phyloP scores from a whole-genome alignment of 2,113 vertebrate species.

The Bubalus kerabau region DNA sequence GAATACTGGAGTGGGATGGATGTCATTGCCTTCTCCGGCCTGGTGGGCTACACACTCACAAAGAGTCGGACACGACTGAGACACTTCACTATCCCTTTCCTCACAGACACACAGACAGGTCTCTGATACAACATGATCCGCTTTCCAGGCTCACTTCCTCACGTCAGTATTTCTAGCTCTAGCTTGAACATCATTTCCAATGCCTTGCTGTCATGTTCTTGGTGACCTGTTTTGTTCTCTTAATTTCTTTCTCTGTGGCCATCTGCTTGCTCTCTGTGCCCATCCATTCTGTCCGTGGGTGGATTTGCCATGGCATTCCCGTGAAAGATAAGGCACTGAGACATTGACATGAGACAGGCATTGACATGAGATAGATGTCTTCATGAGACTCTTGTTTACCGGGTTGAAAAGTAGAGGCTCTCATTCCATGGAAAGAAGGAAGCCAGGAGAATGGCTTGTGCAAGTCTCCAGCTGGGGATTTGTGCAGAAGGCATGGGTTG shows the following conservation, averaged over 20 bases:
- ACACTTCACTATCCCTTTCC: fast-evolving
- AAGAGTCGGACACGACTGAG: fast-evolving
- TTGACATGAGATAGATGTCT: not conserved
- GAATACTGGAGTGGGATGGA: no score
- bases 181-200: not conserved
- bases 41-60: not conserved
- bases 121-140: fast-evolving
- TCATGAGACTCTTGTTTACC: not conserved
- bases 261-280: not conserved
- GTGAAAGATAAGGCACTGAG: not conserved
- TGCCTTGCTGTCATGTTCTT: no score
- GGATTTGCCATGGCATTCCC: not conserved
- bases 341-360: not conserved
- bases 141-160: fast-evolving
- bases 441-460: not conserved
- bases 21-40: not conserved
- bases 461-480: fast-evolving
- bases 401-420: not conserved
- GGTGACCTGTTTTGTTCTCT: fast-evolving
- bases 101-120: not conserved
- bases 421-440: fast-evolving
- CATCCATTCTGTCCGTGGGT: not conserved
- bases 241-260: fast-evolving
- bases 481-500: not conserved
- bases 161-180: not conserved